A percentile compares a stretch with the other conserved stretches of the same genome.
Evolutionary conservation across 1,140 invertebrate genomes (phyloP).

Genomic region (Microplitis demolitor): DNA sequence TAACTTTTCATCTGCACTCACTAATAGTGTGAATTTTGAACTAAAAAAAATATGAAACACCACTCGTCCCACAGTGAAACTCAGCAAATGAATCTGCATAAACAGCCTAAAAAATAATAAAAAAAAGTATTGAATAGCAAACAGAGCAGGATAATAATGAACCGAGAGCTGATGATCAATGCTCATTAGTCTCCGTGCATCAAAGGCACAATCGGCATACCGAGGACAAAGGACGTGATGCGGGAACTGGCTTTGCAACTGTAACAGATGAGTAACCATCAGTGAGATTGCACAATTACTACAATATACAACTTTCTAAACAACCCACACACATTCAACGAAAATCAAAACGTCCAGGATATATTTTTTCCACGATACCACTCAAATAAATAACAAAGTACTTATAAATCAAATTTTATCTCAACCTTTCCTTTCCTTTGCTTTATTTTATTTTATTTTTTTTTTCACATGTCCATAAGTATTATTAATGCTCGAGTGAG

Average conservation of each 20-base stretch:
- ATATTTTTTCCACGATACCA: not conserved
- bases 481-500: not conserved
- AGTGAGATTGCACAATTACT: conserved; percentile 41
- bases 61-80: too few species aligned
- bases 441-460: too few species aligned
- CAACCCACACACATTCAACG: not conserved
- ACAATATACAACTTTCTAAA: not conserved
- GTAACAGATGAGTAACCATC: conserved; percentile 42
- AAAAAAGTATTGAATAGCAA: conserved; percentile 1
- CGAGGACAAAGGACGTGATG: conserved; percentile 35
- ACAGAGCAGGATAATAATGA: not conserved
- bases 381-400: too few species aligned
- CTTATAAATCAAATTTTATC: not conserved
- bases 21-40: too few species aligned
- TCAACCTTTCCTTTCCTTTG: too few species aligned
- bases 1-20: too few species aligned
- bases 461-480: too few species aligned
- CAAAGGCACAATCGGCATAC: conserved; percentile 34
- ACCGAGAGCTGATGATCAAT: conserved; percentile 32
- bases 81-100: too few species aligned
- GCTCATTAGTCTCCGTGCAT: conserved; percentile 43
- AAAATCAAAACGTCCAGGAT: not conserved
- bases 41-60: too few species aligned
- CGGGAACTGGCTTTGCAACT: conserved; percentile 29
- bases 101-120: not conserved